Conservation (phyloP, 2,797 vertebrate species). For the Harpagifer antarcticus region DNA sequence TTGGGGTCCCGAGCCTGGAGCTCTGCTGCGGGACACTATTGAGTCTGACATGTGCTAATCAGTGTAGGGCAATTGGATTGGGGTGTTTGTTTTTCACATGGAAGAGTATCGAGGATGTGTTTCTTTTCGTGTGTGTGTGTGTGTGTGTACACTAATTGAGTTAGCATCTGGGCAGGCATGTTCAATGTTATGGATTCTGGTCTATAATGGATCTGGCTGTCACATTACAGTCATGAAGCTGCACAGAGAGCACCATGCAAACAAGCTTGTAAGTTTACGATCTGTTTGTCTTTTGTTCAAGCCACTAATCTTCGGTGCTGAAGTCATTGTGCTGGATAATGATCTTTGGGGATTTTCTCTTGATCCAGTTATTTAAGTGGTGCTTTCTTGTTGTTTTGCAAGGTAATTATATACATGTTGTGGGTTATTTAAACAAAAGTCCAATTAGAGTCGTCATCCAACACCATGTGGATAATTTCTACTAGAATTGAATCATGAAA, state of each 20-base stretch:
- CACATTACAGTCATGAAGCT: conserved; percentile 50
- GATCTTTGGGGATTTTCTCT: conserved; percentile 5
- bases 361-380: neutral
- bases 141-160: conserved; percentile 15
- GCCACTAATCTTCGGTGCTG: neutral
- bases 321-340: neutral
- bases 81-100: neutral
- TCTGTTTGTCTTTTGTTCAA: neutral
- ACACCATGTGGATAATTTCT: neutral
- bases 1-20: no score
- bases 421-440: neutral
- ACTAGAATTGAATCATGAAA: neutral
- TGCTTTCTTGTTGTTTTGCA: neutral
- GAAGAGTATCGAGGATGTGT: neutral
- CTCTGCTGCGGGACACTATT: no score
- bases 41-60: conserved; percentile 6
- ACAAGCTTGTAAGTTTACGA: neutral
- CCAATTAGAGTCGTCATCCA: neutral
- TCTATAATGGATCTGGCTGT: conserved; percentile 58
- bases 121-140: neutral
- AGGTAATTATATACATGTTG: neutral
- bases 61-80: conserved; percentile 3
- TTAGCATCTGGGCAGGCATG: conserved; percentile 54
- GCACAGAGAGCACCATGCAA: conserved; percentile 17
- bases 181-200: conserved; percentile 69